Base-by-base conservation (phyloP, 2,113 vertebrate genomes). In the Cranoglanis bouderius region DNA sequence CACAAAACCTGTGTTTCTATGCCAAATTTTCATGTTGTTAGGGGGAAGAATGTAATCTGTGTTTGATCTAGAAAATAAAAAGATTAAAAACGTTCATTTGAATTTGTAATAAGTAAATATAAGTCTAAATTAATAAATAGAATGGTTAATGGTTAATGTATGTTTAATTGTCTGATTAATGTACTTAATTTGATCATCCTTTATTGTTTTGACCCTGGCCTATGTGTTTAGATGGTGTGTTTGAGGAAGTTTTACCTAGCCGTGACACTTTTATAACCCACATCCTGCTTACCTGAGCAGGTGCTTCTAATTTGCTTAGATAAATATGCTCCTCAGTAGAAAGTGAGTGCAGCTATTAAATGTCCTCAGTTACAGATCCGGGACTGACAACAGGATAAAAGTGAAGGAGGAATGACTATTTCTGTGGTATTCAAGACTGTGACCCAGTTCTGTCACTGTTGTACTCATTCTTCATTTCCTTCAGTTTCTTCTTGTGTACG, bases 181-280 rank as follows among this genome's bases (percentile, higher is more conserved):
- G 29, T 57, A 19, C 51, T 57, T 24, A 35, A 82, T 57, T 57
- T 82, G 32, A 82, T 38, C 7, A 29, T 82, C 12, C 32, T 16
- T 61, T 38, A 38, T 57, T 61, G 43, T 61, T 61, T 40, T 29
- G 57, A 57, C 32, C 3, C 10, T 59, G 21, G 16, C 16, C 14
- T 49, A 51, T 53, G 77, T 81, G 77, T 81, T 32, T 78, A 32
- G 1, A 19, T 19, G 26, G 14, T 65, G 57, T 65, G 82, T 46
- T 67, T 72, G n/a, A 72, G 65, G 32, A 51, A 26, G 65, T 72
- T 59, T 82, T 59, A 82, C 29, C 10, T 35, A 12, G 67, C 35
- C 46, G 8, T 77, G 26, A 61, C 29, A 72, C 63, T 18, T 90
- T 90, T 90, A 88, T 86, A 38, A 87, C 46, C 46, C 40, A 84